Percentiles rank a stretch among this genome's conserved stretches.
Evolutionary conservation across 2,797 vertebrate species (phyloP).

Genomic region (Hippocampus kuda): DNA sequence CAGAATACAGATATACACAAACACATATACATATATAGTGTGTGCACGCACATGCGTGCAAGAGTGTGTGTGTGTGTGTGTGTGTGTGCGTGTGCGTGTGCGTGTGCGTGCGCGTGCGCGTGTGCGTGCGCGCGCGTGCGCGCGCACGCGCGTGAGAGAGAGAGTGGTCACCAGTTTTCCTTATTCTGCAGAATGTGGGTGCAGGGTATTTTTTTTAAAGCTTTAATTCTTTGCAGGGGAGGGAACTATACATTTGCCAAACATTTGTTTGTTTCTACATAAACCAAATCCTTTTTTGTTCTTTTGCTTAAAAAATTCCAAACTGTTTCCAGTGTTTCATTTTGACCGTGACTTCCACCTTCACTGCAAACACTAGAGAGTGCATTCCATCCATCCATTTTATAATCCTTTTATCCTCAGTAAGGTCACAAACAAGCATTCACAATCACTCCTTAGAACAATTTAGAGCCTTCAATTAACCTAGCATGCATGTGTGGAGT

Average conservation of each 20-base stretch:
- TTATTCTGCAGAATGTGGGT: slow-evolving; percentile 50
- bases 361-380: not conserved
- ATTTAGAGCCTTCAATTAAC: not conserved
- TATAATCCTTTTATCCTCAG: too few species aligned
- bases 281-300: slow-evolving; percentile 80
- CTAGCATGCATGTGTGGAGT: not conserved
- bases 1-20: slow-evolving; percentile 55
- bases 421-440: too few species aligned
- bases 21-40: slow-evolving; percentile 52
- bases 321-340: slow-evolving; percentile 68
- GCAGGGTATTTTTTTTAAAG: slow-evolving; percentile 48
- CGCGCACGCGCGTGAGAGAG: too few species aligned
- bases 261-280: slow-evolving; percentile 83
- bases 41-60: slow-evolving; percentile 60
- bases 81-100: slow-evolving; percentile 57
- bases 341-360: slow-evolving; percentile 36
- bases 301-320: slow-evolving; percentile 76
- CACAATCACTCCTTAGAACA: too few species aligned
- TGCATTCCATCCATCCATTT: not conserved
- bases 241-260: slow-evolving; percentile 80
- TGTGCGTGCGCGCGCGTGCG: slow-evolving; percentile 34
- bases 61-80: slow-evolving; percentile 29
- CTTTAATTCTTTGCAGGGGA: slow-evolving; percentile 76
- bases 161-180: slow-evolving; percentile 15
- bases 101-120: slow-evolving; percentile 44